These are phyloP conservation scores for Furcifer pardalis DNA, from an alignment of 2,797 vertebrate species.

Conservation along the genomic window DNA sequence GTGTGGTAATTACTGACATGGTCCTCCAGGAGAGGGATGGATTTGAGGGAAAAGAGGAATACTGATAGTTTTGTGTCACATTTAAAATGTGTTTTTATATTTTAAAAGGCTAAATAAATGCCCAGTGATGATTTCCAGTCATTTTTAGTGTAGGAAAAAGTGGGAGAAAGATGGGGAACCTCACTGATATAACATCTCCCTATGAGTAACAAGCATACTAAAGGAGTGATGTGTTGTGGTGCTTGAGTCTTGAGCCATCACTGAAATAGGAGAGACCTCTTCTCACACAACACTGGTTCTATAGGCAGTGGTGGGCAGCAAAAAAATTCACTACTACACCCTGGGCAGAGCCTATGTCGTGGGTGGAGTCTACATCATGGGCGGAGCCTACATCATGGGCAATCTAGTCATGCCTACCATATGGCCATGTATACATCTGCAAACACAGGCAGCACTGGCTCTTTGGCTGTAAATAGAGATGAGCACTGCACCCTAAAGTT, in stretches of 20 bases:
- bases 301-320: too few relatives aligned
- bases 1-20: conserved; percentile 1
- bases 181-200: neutral
- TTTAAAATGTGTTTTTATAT: conserved; percentile 37
- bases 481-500: too few relatives aligned
- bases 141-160: conserved; percentile 51
- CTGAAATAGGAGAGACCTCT: neutral
- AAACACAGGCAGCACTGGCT: too few relatives aligned
- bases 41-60: conserved; percentile 13
- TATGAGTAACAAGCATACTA: neutral
- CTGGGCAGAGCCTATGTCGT: too few relatives aligned
- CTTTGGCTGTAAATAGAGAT: too few relatives aligned
- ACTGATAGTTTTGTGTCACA: conserved; percentile 44
- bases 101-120: conserved; percentile 46
- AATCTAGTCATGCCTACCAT: too few relatives aligned
- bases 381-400: too few relatives aligned
- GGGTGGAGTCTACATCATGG: too few relatives aligned
- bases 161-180: conserved; percentile 43
- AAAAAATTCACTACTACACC: too few relatives aligned
- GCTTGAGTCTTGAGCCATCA: neutral
- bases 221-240: too few relatives aligned
- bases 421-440: too few relatives aligned
- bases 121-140: conserved; percentile 46
- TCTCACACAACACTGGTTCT: neutral
- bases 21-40: conserved; percentile 4